A percentile compares a stretch with the other conserved stretches of the same genome.
phyloP scores from a whole-genome alignment of 2,113 vertebrate species.

The Apaloderma vittatum region DNA sequence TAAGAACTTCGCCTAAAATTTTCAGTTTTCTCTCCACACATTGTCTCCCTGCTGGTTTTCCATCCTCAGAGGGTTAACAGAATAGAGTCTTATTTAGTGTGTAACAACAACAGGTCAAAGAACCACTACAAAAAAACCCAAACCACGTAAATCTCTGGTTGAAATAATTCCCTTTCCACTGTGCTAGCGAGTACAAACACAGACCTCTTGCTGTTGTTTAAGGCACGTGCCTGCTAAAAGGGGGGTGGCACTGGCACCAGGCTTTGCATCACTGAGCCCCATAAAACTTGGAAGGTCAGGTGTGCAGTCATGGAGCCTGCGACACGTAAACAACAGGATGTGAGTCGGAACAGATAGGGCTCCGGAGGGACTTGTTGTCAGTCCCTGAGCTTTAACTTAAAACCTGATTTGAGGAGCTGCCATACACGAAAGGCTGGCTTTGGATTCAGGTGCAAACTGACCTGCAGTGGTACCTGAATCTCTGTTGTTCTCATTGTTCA shows the following conservation, averaged over 20 bases:
- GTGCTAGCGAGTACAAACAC: not conserved
- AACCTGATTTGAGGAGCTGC: not conserved
- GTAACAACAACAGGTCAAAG: not conserved
- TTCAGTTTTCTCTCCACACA: not conserved
- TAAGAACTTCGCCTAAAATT: not conserved
- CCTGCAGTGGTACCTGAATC: not conserved
- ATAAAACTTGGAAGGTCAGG: not conserved
- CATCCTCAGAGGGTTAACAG: not conserved
- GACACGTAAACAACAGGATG: not conserved
- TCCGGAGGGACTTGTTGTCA: not conserved
- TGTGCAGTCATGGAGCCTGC: not conserved
- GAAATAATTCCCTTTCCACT: not conserved
- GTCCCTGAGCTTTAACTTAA: not conserved
- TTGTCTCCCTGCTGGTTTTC: not conserved
- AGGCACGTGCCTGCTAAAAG: not conserved
- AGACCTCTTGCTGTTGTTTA: not conserved
- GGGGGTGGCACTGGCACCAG: not conserved
- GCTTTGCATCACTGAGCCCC: conserved; percentile 19
- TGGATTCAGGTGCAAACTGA: not conserved
- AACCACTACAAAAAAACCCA: not conserved
- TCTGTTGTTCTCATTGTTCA: not conserved
- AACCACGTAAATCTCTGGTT: not conserved
- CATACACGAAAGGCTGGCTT: not conserved
- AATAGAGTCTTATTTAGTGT: not conserved
- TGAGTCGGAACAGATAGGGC: not conserved